A percentile compares a stretch with the other conserved stretches of the same genome.
phyloP scores from a whole-genome alignment of 2,113 vertebrate species.

The Picathartes gymnocephalus region DNA sequence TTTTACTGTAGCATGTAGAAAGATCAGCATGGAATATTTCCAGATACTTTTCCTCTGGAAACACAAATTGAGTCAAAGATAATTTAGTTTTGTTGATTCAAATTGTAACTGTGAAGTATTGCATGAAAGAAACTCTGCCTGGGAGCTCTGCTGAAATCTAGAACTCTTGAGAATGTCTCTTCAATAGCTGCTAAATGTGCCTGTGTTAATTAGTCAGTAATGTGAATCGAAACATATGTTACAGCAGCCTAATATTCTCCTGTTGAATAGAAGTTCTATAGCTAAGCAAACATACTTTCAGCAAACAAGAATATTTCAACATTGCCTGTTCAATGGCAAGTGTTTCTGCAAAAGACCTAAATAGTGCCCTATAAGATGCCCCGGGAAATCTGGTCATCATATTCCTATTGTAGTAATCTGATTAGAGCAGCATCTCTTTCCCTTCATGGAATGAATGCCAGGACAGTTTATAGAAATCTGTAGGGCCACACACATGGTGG shows the following conservation, averaged over 20 bases:
- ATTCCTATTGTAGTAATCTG: background rate
- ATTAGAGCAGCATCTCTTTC: background rate
- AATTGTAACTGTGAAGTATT: background rate
- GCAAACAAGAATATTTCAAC: background rate
- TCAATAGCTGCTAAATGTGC: conserved; percentile 44
- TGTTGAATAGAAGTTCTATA: conserved; percentile 29
- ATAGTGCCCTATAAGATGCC: background rate
- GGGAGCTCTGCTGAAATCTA: conserved; percentile 6
- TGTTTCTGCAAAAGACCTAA: background rate
- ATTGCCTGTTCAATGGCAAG: background rate
- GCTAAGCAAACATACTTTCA: background rate
- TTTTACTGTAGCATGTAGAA: background rate
- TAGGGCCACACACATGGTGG: background rate
- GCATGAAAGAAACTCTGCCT: background rate
- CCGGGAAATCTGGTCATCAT: background rate
- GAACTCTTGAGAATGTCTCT: conserved; percentile 35
- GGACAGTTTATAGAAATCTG: background rate
- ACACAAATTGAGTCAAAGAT: background rate
- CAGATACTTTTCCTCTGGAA: background rate
- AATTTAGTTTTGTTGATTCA: background rate
- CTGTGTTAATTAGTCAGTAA: conserved; percentile 45
- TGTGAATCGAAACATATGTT: conserved; percentile 11
- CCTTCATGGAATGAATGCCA: background rate
- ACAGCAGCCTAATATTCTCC: background rate
- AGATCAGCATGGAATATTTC: background rate